Evolutionary conservation across 2,888 invertebrate species (phyloP), one percentile per base, ranked within the genome.

Genomic region (Tachina grossa): DNA sequence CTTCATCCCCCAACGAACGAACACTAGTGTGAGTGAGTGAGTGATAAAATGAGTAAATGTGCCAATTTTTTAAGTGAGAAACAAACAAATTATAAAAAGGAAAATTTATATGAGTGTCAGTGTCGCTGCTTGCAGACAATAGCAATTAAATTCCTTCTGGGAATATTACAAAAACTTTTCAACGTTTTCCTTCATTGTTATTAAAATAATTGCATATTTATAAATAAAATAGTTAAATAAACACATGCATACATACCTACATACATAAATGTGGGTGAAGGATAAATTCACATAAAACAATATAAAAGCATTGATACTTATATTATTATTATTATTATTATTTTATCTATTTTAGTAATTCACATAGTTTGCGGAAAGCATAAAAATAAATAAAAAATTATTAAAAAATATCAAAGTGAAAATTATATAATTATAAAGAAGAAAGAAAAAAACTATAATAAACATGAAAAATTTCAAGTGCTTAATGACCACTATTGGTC

Each of bases 381-480:
- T 22, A 14, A 45, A 49, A 47, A 65, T 45, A 1, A 47, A 57
- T n/a, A 19, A 66, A 0, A 19, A 16, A 49, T 16, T 45, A n/a
- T n/a, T n/a, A n/a, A n/a, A 11, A 13, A 31, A 49, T 22, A n/a
- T 43, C n/a, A 6, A 2, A 41, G 45, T 55, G n/a, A 68, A 45
- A 19, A 66, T 16, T 45, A 31, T 63, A n/a, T n/a, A 53, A 14
- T 53, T 45, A 19, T n/a, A 65, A 39, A 55, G 47, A 1, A 13
- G 45, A 63, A 39, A 3, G 55, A 43, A 49, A 63, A 65, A 19
- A 65, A 45, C 16, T n/a, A 49, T n/a, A 53, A 49, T n/a, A 53
- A 80, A 81, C 68, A 92, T 92, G 92, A 91, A 91, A 89, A 91
- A 90, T 89, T 90, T 90, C 88, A 88, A 91, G 89, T 76, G 76